Evolutionary conservation across 2,797 vertebrate genomes (phyloP), one percentile per base, ranked within the genome.

Genomic region (Delichon dasypus): DNA sequence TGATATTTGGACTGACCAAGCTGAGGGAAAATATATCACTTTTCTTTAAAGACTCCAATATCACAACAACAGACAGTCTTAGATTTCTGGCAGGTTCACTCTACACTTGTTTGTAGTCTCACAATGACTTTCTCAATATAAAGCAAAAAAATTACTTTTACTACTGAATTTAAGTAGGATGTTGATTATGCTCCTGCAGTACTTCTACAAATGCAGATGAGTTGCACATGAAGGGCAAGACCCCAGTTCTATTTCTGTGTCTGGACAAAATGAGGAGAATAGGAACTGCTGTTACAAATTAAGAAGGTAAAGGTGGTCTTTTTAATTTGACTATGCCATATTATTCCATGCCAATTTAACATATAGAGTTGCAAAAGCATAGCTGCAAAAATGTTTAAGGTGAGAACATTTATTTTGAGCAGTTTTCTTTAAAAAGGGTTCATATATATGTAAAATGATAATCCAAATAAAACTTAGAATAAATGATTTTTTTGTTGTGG

Each of bases 1-100:
- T 36, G 64, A 68, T 90, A 68, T 94, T 97, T 96, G 81, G 57
- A 79, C 47, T 89, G 90, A 92, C 45, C 78, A 94, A 66, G 44
- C 44, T 68, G 54, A 80, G 94, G 81, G 73, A 74, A 87, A 78
- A 90, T 78, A 88, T 92, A 89, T 94, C 82, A 89, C 53, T 95
- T 96, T 93, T 53, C 73, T 89, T 86, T 85, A 58, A 90, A 91
- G 29, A 55, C 12, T 86, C 50, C 61, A 94, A 32, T 85, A 95
- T 92, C 73, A 60, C 34, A 78, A 64, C 44, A 86, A 57, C 55
- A 93, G 45, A 64, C 74, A 64, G 76, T 84, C 53, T 50, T 74
- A 53, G 44, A 62, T 92, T 85, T 82, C 70, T 97, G 93, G 70
- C 83, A 92, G 27, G 54, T 92, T 90, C 16, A 67, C 14, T 89